Base-by-base conservation (phyloP, 2,888 invertebrate species). In the Spilosoma lubricipeda region DNA sequence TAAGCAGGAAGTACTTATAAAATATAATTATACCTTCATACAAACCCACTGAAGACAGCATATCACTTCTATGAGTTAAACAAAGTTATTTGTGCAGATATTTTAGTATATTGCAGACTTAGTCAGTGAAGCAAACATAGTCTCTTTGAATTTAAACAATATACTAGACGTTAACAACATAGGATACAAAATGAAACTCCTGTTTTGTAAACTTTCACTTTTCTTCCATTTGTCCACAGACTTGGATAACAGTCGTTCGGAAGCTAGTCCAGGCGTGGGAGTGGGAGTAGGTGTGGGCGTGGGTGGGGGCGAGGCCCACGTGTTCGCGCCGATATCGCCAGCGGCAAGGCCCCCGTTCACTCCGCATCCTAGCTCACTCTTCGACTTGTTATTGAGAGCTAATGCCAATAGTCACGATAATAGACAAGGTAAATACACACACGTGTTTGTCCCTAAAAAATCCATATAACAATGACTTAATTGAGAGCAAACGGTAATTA, bases 281-380 rank as follows among this genome's bases (percentile, higher is more conserved):
- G 72, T 33, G 52, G 52, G 52, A 8, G 52, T 56, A 56, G 71
- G 90, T 86, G 83, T 91, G 91, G 69, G 65, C 45, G 74, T 33
- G 48, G 71, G 73, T n/a, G 59, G 70, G 45, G 59, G 96, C 96
- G 73, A 85, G 59, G 79, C 96, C 27, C 97, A 97, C 81, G 97
- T 97, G 89, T 97, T 98, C 90, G 97, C 97, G 59, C 97, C 97
- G 0, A 97, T 97, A 82, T 97, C 97, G 1, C 97, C 97, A 13
- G 97, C 96, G 64, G 86, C 77, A 36, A 79, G 82, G 52, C 70
- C 82, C 73, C 63, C 86, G 83, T 68, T 82, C 88, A 84, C 88
- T 59, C 92, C 94, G 70, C 89, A 94, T 79, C 96, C 96, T 76
- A 93, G 96, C 78, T 96, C 96, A 77, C 95, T 98, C 78, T 95